Evolutionary conservation across 2,888 invertebrate genomes (phyloP), one percentile per base, ranked within the genome.

Genomic region (Limnephilus marmoratus): DNA sequence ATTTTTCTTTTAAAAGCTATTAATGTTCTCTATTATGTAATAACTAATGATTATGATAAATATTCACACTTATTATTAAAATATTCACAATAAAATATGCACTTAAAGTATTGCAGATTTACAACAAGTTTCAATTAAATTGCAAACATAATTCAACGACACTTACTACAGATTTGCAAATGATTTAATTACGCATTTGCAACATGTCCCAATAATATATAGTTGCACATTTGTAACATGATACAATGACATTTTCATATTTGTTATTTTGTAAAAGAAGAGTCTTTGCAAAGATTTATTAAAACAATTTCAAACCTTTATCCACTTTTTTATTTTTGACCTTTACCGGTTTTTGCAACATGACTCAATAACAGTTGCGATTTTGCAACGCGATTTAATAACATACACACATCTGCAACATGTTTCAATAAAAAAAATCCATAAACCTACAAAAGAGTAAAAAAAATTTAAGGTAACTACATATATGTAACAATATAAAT

Each of bases 1-100:
- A 68, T 68, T 68, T 68, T 68, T 68, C 68, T n/a, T 68, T 68
- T 68, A 68, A 68, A 68, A n/a, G n/a, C 68, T 68, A 68, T n/a
- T n/a, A 68, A 68, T 68, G 68, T 68, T 68, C 7, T 7, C 68
- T 68, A 68, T 12, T 45, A 45, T 5, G 68, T 68, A 68, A 68
- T n/a, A 68, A 68, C 68, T 68, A 68, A 68, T 68, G 68, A 68
- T n/a, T 68, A 68, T 68, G 68, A 68, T 68, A 24, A 68, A 68
- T 68, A 68, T 24, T 15, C 53, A 53, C 53, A 49, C 49, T 13
- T 15, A n/a, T n/a, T n/a, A n/a, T n/a, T n/a, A 49, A 24, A 68
- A 68, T 68, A 68, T 24, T 68, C 68, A 68, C 68, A 68, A 68
- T 68, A 68, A 68, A 68, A 7, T 68, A 18, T 68, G 18, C 5